phyloP scores from a whole-genome alignment of 2,888 invertebrate genomes.

The Aphodius granarius region DNA sequence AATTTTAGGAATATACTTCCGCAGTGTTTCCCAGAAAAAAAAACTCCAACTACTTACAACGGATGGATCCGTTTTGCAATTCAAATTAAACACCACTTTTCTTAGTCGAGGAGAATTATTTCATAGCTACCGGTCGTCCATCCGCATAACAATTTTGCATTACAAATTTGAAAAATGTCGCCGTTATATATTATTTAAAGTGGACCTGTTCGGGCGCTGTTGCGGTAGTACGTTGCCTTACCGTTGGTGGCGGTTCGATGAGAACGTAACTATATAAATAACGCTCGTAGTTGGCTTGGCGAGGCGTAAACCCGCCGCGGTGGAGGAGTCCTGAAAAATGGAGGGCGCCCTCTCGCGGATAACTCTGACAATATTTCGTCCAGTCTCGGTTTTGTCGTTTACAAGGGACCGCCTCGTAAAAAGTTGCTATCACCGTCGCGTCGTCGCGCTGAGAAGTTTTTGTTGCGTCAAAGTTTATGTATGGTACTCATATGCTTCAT shows the following conservation, averaged over 20 bases:
- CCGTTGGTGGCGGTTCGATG: too few species aligned
- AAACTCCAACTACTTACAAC: neutral
- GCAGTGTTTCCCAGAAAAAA: too few species aligned
- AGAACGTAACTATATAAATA: too few species aligned
- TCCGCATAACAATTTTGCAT: conserved; percentile 21
- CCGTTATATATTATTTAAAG: conserved; percentile 16
- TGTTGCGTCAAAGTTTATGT: neutral
- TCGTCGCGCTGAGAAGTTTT: neutral
- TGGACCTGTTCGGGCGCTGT: neutral
- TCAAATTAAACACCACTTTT: conserved; percentile 14
- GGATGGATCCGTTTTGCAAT: neutral
- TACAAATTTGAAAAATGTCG: conserved; percentile 21
- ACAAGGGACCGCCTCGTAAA: neutral
- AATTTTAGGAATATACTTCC: conserved; percentile 7
- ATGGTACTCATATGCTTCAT: too few species aligned
- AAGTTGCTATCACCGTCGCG: neutral
- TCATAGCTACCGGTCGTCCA: neutral
- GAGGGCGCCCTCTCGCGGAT: neutral
- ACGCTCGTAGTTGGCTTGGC: too few species aligned
- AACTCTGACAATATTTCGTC: neutral
- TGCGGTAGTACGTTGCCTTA: neutral
- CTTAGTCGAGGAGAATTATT: neutral
- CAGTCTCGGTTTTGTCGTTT: neutral
- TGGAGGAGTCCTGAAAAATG: neutral
- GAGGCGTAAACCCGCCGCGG: neutral